phyloP scores from a whole-genome alignment of 2,888 invertebrate species.

The Sacculina carcini region DNA sequence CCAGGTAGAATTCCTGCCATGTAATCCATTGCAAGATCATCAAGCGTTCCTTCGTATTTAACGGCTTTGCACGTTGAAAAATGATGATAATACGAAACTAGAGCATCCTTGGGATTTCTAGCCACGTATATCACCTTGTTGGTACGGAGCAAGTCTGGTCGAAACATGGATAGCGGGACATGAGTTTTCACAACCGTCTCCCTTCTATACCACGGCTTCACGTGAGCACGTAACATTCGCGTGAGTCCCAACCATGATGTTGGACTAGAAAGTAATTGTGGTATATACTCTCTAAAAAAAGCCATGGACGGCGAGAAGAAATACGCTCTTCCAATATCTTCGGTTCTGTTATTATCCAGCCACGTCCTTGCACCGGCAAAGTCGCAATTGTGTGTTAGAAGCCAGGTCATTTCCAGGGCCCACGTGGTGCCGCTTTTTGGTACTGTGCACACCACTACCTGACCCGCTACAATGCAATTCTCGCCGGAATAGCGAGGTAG shows the following conservation, averaged over 20 bases:
- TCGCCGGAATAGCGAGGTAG: neutral
- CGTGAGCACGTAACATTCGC: too few relatives aligned
- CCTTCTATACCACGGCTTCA: too few relatives aligned
- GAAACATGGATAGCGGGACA: neutral
- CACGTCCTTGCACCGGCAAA: neutral
- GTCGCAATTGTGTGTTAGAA: neutral
- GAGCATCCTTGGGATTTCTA: neutral
- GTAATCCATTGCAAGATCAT: neutral
- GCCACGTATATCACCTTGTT: constrained; percentile 1
- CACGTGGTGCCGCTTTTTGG: constrained; percentile 8
- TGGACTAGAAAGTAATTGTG: neutral
- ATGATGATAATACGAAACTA: neutral
- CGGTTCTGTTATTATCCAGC: neutral
- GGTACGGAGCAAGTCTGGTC: neutral
- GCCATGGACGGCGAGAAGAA: neutral
- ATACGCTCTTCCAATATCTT: neutral
- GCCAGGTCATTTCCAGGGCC: neutral
- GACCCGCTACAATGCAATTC: neutral
- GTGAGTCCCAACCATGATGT: neutral
- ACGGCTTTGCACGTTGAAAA: neutral
- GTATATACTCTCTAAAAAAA: neutral
- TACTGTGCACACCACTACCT: constrained; percentile 11
- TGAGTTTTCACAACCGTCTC: neutral
- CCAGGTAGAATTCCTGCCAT: neutral
- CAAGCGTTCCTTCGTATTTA: neutral